Base-by-base conservation (phyloP, 1,140 invertebrate species). In the Anoplophora glabripennis region DNA sequence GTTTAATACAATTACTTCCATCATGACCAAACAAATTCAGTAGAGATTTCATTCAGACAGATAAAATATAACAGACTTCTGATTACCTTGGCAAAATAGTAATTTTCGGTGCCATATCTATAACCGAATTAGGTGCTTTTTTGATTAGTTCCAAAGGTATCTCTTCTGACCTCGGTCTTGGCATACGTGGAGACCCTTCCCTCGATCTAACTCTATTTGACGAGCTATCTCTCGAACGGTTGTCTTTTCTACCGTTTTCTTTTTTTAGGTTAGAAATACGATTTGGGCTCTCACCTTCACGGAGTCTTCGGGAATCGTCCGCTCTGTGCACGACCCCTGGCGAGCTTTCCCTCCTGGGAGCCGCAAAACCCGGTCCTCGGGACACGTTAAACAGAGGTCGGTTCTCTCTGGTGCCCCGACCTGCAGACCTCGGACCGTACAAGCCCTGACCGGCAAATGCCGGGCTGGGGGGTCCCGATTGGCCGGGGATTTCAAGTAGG, bases 401-500 rank as follows among this genome's bases (percentile, higher is more conserved):
- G 68, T 83, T 82, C 38, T 79, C 80, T n/a, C 82, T 76, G 46
- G 80, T 76, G 44, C 79, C 78, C 42, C 80, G 78, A 53, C 79
- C 73, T 4, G 67, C 57, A 36, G 57, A 57, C 34, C 67, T 53
- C 37, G 46, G 51, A 65, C 62, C 57, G 78, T 69, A 82, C 60
- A 57, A 68, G 59, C 52, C 78, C 63, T 47, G 76, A 18, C 35
- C 78, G 48, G 38, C 77, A 69, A 48, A 74, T 9, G 68, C 72
- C n/a, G 70, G 71, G 59, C 75, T 71, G n/a, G 81, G 81, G 38
- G 77, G 87, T 65, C 71, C 85, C 68, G 78, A 78, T 72, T 72
- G 81, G 68, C 83, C 84, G 0, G 82, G 80, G 57, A 97, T 89
- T 70, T 98, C 95, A 5, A 99, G 79, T 8, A 99, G 78, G 44